Percentiles rank a stretch among this genome's conserved stretches.
Evolutionary conservation across 2,113 vertebrate genomes (phyloP).

Genomic region (Odocoileus virginianus): DNA sequence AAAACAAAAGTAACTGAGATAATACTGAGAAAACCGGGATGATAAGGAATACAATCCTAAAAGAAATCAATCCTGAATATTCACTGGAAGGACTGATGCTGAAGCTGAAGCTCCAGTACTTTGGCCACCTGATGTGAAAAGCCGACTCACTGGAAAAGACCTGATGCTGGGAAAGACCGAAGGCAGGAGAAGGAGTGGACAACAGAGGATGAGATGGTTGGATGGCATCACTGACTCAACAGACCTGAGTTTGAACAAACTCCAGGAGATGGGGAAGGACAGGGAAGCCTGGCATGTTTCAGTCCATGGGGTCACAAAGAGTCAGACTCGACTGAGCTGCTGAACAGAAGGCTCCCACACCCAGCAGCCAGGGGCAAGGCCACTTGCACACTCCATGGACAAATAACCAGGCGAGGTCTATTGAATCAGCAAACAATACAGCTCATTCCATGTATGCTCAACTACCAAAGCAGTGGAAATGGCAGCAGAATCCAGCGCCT

Average conservation of each 20-base stretch:
- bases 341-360: not conserved
- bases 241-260: not conserved
- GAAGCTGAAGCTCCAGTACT: not conserved
- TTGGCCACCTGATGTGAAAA: not conserved
- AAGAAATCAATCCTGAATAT: not conserved
- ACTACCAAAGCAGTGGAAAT: not conserved
- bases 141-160: not conserved
- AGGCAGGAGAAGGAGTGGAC: not conserved
- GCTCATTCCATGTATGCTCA: not conserved
- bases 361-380: not conserved
- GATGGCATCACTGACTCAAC: not conserved
- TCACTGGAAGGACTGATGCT: not conserved
- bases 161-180: not conserved
- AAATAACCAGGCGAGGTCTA: not conserved
- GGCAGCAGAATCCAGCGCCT: not conserved
- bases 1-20: not conserved
- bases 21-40: not conserved
- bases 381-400: rapidly evolving
- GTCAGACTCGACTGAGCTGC: not conserved
- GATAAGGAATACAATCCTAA: not conserved
- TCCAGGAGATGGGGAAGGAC: not conserved
- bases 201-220: not conserved
- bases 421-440: not conserved
- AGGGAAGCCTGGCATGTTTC: not conserved
- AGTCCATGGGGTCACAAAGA: not conserved